phyloP scores from a whole-genome alignment of 2,113 vertebrate genomes.

The Egretta garzetta region DNA sequence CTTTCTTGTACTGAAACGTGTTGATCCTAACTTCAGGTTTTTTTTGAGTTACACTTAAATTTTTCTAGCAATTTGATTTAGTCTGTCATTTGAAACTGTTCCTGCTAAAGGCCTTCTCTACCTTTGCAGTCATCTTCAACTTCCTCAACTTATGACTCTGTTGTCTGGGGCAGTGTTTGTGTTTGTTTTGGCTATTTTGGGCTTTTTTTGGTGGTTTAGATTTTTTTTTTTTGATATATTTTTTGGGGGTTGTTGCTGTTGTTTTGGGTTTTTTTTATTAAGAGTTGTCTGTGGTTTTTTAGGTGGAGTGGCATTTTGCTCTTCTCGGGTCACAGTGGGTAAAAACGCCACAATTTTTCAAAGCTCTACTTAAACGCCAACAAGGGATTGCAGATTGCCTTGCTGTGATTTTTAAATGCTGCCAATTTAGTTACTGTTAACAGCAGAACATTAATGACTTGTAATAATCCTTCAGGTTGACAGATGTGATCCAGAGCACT shows the following conservation, averaged over 20 bases:
- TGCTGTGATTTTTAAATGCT: neutral
- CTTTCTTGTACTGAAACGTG: neutral
- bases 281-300: neutral
- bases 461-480: neutral
- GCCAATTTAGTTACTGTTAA: neutral
- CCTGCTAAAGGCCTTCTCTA: neutral
- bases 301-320: neutral
- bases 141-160: neutral
- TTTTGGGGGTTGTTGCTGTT: neutral
- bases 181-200: neutral
- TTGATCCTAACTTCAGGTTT: neutral
- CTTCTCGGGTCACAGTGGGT: neutral
- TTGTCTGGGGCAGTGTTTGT: neutral
- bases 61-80: neutral
- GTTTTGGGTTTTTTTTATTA: neutral
- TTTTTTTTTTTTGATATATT: neutral
- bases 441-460: neutral
- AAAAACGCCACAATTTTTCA: neutral
- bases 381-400: neutral
- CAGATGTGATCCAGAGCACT: neutral
- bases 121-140: fast-evolving
- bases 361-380: neutral
- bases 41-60: neutral
- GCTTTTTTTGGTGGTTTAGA: neutral
- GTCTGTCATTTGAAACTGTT: neutral